A percentile compares a stretch with the other conserved stretches of the same genome.
phyloP scores from a whole-genome alignment of 2,797 vertebrate species.

The Borostomias antarcticus region DNA sequence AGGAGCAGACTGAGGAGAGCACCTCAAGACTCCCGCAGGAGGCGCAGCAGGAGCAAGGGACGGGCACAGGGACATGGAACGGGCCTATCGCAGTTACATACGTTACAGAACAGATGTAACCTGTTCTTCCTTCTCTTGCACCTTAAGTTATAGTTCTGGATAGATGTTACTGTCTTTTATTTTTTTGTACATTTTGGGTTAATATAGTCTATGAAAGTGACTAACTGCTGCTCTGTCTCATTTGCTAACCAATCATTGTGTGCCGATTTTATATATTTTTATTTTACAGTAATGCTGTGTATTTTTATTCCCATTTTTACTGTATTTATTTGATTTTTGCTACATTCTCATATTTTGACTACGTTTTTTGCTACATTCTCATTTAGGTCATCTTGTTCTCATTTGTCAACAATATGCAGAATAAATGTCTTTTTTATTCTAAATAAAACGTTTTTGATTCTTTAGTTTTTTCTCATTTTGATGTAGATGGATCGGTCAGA shows the following conservation, averaged over 20 bases:
- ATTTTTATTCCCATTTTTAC: no score
- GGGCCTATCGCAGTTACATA: conserved; percentile 4
- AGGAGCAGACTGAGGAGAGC: conserved; percentile 10
- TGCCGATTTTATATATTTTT: background rate
- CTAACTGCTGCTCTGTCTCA: no score
- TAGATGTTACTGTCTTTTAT: background rate
- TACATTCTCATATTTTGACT: background rate
- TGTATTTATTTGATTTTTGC: no score
- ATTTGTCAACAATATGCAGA: no score
- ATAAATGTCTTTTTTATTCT: no score
- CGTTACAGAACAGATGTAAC: conserved; percentile 29
- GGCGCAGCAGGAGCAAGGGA: background rate
- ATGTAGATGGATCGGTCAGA: background rate
- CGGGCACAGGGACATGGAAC: background rate
- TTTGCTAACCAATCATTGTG: no score
- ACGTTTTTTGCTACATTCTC: no score
- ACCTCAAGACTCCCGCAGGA: conserved; percentile 38
- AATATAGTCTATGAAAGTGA: background rate
- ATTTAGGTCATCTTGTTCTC: no score
- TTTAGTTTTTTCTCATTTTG: background rate
- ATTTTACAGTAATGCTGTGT: background rate
- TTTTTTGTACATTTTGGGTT: background rate
- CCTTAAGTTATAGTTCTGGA: background rate
- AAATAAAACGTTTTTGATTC: no score
- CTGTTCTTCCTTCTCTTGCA: background rate